Conservation (phyloP, 2,888 invertebrate species). For the Anthophora plumipes region DNA sequence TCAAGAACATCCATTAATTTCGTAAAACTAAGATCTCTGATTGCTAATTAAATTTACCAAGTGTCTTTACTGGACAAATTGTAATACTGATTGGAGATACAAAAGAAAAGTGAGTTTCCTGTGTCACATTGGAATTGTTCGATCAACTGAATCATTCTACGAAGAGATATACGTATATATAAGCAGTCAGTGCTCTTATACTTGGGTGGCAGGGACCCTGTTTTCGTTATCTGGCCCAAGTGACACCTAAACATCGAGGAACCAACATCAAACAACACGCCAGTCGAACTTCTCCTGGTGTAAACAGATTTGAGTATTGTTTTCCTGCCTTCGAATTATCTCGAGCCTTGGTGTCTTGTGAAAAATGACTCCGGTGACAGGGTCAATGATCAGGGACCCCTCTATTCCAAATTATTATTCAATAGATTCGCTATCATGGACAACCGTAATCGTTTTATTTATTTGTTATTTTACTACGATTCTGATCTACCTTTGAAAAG, state of each 20-base stretch:
- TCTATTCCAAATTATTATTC: not conserved
- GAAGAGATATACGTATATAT: slow-evolving; percentile 56
- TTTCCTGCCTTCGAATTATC: slow-evolving; percentile 74
- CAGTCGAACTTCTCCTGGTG: slow-evolving; percentile 72
- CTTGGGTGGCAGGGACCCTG: slow-evolving; percentile 75
- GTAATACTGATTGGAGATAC: no score
- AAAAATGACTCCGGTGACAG: slow-evolving; percentile 82
- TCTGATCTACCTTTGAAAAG: no score
- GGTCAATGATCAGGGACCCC: slow-evolving; percentile 4
- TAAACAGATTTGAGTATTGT: slow-evolving; percentile 77
- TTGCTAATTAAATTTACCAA: no score
- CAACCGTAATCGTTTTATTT: no score
- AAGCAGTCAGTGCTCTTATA: slow-evolving; percentile 28
- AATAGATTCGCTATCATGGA: not conserved
- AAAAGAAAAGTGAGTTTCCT: no score
- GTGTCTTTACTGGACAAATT: no score
- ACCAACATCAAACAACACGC: slow-evolving; percentile 79
- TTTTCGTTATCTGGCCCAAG: slow-evolving; percentile 72
- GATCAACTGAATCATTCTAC: slow-evolving; percentile 49
- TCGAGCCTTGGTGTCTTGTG: slow-evolving; percentile 75
- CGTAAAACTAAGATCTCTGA: no score
- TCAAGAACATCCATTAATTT: no score
- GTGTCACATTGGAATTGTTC: not conserved
- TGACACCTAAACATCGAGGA: slow-evolving; percentile 79
- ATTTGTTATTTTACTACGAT: no score